Evolutionary conservation across 2,113 vertebrate genomes (phyloP).

Genomic region (Bungarus multicinctus): DNA sequence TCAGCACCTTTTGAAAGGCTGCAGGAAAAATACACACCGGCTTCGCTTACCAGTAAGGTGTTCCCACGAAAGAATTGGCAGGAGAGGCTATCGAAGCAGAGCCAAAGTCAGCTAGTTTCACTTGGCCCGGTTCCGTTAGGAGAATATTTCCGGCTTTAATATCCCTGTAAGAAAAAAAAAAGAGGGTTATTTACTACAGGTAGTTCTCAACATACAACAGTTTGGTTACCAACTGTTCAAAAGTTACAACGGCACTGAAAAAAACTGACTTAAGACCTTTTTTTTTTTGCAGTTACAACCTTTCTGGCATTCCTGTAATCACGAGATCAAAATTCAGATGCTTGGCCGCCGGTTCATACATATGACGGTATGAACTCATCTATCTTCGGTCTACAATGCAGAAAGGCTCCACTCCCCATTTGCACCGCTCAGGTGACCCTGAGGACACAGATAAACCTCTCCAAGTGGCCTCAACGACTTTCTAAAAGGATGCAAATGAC

Average conservation of each 20-base stretch:
- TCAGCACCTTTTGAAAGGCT: neutral
- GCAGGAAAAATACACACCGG: neutral
- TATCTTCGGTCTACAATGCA: no score
- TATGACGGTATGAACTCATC: no score
- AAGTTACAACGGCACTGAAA: neutral
- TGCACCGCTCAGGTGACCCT: no score
- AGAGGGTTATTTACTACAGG: neutral
- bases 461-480: no score
- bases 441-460: no score
- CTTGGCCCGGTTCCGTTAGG: constrained; percentile 95
- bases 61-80: constrained; percentile 98
- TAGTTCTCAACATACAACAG: neutral
- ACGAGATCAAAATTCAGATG: no score
- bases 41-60: constrained; percentile 92
- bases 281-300: no score
- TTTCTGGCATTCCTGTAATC: no score
- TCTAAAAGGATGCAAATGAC: no score
- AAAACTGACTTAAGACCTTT: neutral
- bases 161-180: constrained; percentile 75
- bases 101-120: constrained; percentile 98
- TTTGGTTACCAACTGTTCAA: neutral
- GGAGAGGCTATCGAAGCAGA: constrained; percentile 96
- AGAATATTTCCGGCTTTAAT: constrained; percentile 99
- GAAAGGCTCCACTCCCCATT: no score
- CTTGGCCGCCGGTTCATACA: no score